Evolutionary conservation across 2,797 vertebrate species (phyloP).

Genomic region (Pempheris klunzingeri): DNA sequence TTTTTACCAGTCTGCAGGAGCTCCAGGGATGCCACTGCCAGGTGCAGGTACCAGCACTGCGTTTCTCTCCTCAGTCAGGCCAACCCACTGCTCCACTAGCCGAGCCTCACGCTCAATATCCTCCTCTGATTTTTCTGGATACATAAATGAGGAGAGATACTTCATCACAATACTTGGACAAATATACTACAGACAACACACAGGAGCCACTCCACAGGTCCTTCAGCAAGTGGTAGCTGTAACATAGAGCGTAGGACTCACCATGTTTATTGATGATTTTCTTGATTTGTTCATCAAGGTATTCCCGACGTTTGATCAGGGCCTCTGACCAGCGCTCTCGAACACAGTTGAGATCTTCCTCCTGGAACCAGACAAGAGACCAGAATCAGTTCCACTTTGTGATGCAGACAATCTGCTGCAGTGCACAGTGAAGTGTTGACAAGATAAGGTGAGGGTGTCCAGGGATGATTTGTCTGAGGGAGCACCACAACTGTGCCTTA

Average conservation of each 20-base stretch:
- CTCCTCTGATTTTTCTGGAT: conserved; percentile 94
- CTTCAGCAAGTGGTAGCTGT: not conserved
- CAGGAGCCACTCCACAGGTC: not conserved
- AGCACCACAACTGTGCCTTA: conserved; percentile 16
- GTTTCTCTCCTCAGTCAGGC: conserved; percentile 96
- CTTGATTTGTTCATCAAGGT: conserved; percentile 97
- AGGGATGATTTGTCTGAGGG: conserved; percentile 16
- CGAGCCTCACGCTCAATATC: conserved; percentile 94
- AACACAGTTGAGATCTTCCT: conserved; percentile 97
- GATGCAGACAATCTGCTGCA: conserved; percentile 12
- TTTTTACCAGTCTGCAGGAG: conserved; percentile 93
- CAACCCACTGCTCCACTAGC: conserved; percentile 98
- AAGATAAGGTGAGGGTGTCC: conserved; percentile 22
- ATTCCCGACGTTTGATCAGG: conserved; percentile 94
- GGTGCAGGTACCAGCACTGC: conserved; percentile 96
- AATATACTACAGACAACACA: not conserved
- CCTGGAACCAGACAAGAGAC: conserved; percentile 82
- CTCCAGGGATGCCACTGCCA: conserved; percentile 94
- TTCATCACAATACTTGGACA: not conserved
- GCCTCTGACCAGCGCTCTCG: conserved; percentile 97
- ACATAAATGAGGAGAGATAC: not conserved
- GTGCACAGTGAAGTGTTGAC: conserved; percentile 24
- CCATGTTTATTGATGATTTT: conserved; percentile 97
- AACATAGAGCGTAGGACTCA: conserved; percentile 57
- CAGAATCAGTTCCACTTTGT: conserved; percentile 43